Percentiles rank a stretch among this genome's conserved stretches.
These are phyloP conservation scores for Pelusios castaneus DNA, from an alignment of 2,113 vertebrate species.

Conservation along the genomic window DNA sequence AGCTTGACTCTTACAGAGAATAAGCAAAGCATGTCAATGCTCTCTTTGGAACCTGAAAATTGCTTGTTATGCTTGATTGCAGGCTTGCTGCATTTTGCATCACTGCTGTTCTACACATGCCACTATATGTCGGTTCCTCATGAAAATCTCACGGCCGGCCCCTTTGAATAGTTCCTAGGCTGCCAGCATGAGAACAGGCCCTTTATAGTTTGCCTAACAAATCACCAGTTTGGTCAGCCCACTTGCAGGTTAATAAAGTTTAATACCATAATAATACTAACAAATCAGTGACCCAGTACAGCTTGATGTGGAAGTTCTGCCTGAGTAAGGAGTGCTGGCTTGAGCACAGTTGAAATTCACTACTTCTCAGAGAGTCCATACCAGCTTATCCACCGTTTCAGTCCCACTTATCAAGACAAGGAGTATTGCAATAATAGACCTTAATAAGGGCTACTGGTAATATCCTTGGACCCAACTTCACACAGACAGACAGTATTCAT, in stretches of 20 bases:
- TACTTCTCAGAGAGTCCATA: background rate
- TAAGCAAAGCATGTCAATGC: conserved; percentile 35
- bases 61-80: conserved; percentile 43
- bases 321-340: background rate
- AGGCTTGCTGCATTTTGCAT: conserved; percentile 58
- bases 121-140: conserved; percentile 63
- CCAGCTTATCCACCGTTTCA: background rate
- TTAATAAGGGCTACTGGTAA: background rate
- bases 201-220: conserved; percentile 74
- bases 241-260: conserved; percentile 9
- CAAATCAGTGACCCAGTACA: background rate
- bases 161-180: conserved; percentile 75
- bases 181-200: conserved; percentile 59
- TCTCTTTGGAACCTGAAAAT: conserved; percentile 31
- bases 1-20: conserved; percentile 25
- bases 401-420: background rate
- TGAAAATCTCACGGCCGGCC: conserved; percentile 68
- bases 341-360: background rate
- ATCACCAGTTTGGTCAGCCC: conserved; percentile 66
- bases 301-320: background rate
- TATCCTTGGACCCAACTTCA: background rate
- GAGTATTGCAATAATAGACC: background rate
- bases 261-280: conserved; percentile 30
- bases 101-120: conserved; percentile 25
- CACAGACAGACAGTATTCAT: background rate